Conservation (phyloP, 2,888 invertebrate species). For the Erebia palarica region DNA sequence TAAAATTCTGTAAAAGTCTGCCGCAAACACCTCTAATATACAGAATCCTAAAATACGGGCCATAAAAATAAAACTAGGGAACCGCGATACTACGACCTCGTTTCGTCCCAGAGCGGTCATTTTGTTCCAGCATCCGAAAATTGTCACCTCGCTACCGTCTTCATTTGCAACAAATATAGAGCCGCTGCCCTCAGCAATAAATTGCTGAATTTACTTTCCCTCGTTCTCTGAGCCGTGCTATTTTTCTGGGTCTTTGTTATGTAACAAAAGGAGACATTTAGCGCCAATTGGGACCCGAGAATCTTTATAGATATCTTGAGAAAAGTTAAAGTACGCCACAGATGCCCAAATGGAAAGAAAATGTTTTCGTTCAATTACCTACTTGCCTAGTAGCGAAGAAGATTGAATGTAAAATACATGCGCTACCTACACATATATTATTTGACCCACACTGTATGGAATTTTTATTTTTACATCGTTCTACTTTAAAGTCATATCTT, state of each 20-base stretch:
- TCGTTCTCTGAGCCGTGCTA: constrained; percentile 69
- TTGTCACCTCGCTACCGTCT: constrained; percentile 77
- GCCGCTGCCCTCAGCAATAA: constrained; percentile 69
- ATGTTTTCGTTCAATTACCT: constrained; percentile 28
- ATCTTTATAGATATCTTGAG: constrained; percentile 38
- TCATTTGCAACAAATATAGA: constrained; percentile 80
- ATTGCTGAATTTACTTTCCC: constrained; percentile 75
- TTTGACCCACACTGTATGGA: neutral
- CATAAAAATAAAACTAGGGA: constrained; percentile 60
- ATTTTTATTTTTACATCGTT: neutral
- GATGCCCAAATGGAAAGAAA: constrained; percentile 24
- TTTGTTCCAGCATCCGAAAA: constrained; percentile 68
- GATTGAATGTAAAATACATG: constrained; percentile 15
- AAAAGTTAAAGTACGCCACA: constrained; percentile 18
- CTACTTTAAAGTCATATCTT: too few relatives aligned
- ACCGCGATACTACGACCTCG: constrained; percentile 49
- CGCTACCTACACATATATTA: neutral
- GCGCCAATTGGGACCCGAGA: constrained; percentile 61
- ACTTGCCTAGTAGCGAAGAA: constrained; percentile 8
- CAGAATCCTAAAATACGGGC: constrained; percentile 46
- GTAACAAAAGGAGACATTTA: constrained; percentile 67
- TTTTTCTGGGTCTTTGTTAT: constrained; percentile 74
- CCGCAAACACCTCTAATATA: constrained; percentile 38
- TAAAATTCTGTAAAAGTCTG: constrained; percentile 33
- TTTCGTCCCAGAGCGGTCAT: constrained; percentile 68